Percentiles rank a stretch among this genome's conserved stretches.
phyloP scores from a whole-genome alignment of 2,888 invertebrate species.

The Tolmerus cingulatus region DNA sequence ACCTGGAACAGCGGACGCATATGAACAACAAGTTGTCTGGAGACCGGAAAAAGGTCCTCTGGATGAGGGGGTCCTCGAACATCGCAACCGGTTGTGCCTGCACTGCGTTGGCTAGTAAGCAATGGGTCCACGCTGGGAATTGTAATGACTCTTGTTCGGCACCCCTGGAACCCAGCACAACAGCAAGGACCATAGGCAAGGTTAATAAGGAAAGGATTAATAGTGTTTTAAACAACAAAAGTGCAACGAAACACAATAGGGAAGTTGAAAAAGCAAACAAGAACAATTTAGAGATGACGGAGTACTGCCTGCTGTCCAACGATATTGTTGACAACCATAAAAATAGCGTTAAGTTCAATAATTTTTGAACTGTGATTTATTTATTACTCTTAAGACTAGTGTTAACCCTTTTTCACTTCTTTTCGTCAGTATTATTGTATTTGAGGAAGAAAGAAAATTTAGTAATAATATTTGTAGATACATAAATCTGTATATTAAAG shows the following conservation, averaged over 20 bases:
- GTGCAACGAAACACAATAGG: background rate
- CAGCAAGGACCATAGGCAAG: background rate
- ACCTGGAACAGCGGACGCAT: constrained; percentile 33
- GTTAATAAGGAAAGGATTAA: background rate
- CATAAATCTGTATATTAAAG: background rate
- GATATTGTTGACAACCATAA: background rate
- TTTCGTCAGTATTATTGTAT: background rate
- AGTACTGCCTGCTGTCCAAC: background rate
- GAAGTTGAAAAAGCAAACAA: background rate
- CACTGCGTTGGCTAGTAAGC: constrained; percentile 13
- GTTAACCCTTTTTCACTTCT: background rate
- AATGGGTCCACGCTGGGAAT: constrained; percentile 29
- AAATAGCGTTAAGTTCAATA: constrained; percentile 44
- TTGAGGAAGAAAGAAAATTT: background rate
- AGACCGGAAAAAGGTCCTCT: constrained; percentile 19
- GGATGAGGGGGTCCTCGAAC: background rate
- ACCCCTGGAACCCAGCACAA: background rate
- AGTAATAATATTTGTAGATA: background rate
- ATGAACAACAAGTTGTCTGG: constrained; percentile 41
- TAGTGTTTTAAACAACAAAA: background rate
- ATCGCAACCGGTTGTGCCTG: constrained; percentile 32
- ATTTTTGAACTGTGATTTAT: constrained; percentile 47
- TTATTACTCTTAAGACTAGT: background rate
- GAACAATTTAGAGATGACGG: constrained; percentile 3
- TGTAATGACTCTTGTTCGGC: constrained; percentile 9